Conservation (phyloP, 2,888 invertebrate species). For the Thymelicus lineola region DNA sequence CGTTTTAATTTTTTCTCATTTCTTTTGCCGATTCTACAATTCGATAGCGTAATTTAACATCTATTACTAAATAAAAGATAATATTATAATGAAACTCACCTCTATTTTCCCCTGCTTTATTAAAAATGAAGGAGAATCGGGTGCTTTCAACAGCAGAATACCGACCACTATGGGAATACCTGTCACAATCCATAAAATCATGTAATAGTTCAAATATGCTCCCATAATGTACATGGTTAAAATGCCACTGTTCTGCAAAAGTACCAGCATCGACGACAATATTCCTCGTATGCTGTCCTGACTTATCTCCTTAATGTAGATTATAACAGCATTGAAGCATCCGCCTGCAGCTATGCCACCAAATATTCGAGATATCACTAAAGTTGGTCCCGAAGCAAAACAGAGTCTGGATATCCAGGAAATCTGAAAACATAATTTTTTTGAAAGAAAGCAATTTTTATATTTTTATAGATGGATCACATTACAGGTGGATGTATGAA, state of each 20-base stretch:
- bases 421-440: slow-evolving; percentile 49
- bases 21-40: no score
- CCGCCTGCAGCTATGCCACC: slow-evolving; percentile 64
- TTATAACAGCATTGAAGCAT: slow-evolving; percentile 61
- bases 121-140: slow-evolving; percentile 69
- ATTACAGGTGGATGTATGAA: no score
- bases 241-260: slow-evolving; percentile 63
- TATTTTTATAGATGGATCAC: no score
- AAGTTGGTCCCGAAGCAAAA: slow-evolving; percentile 50
- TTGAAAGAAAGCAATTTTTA: no score
- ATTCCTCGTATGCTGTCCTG: slow-evolving; percentile 63
- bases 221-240: slow-evolving; percentile 65
- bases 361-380: slow-evolving; percentile 58
- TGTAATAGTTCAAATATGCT: slow-evolving; percentile 59
- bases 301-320: slow-evolving; percentile 70
- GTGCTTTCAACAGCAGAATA: slow-evolving; percentile 60
- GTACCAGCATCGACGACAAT: slow-evolving; percentile 58
- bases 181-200: slow-evolving; percentile 58
- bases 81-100: slow-evolving; percentile 51
- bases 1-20: no score
- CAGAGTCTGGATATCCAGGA: slow-evolving; percentile 63
- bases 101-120: slow-evolving; percentile 62
- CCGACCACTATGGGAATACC: slow-evolving; percentile 57
- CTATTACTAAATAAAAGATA: no score
- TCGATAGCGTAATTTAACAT: no score